Conservation (phyloP, 1,140 invertebrate species). For the Pachyrhynchus sulphureomaculatus region DNA sequence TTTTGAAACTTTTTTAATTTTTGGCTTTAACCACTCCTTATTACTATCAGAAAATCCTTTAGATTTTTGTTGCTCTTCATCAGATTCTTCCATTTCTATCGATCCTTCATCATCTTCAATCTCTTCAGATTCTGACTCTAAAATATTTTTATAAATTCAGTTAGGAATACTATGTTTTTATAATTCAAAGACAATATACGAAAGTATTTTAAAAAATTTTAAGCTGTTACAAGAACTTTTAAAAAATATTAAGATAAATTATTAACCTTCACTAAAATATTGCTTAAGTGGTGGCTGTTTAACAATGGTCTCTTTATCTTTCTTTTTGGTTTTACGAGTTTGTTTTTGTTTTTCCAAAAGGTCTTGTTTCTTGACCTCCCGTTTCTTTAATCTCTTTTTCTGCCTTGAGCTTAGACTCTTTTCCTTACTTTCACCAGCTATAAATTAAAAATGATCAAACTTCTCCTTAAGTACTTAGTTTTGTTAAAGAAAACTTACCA, state of each 20-base stretch:
- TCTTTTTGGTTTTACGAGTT: constrained; percentile 40
- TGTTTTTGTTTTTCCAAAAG: constrained; percentile 51
- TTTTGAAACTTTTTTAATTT: constrained; percentile 36
- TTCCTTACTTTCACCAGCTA: constrained; percentile 45
- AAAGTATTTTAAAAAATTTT: no score
- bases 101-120: constrained; percentile 19
- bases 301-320: constrained; percentile 40
- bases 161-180: no score
- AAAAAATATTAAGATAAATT: no score
- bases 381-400: constrained; percentile 64
- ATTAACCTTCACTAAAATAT: constrained; percentile 3
- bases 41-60: constrained; percentile 69
- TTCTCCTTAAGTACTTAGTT: neutral
- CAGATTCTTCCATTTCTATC: constrained; percentile 24
- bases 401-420: constrained; percentile 69
- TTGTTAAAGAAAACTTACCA: constrained; percentile 42
- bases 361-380: constrained; percentile 62
- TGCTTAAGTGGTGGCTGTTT: constrained; percentile 7
- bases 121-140: constrained; percentile 12
- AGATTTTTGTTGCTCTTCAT: constrained; percentile 24
- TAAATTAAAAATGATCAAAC: neutral
- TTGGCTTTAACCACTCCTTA: constrained; percentile 66
- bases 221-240: no score
- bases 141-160: no score
- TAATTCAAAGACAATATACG: no score